These are phyloP conservation scores for Euclidia mi DNA, from an alignment of 2,888 invertebrate species.

Conservation along the genomic window DNA sequence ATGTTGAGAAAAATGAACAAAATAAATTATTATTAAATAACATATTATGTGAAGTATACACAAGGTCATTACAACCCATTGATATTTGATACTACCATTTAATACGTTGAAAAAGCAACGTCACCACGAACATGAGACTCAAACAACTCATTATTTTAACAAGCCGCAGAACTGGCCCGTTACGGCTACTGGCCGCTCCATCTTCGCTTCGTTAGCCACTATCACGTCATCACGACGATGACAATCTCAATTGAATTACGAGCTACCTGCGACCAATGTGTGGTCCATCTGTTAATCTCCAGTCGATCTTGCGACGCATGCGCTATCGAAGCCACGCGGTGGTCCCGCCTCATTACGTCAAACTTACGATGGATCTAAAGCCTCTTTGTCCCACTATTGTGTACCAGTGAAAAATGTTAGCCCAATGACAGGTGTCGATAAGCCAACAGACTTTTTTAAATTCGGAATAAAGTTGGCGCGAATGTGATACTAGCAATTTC, in stretches of 20 bases:
- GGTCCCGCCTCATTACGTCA: constrained; percentile 87
- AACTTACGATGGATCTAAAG: constrained; percentile 74
- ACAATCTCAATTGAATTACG: constrained; percentile 89
- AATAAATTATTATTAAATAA: no score
- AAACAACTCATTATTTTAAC: constrained; percentile 63
- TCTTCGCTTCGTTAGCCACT: constrained; percentile 86
- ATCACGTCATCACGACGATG: constrained; percentile 88
- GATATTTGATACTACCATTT: constrained; percentile 20
- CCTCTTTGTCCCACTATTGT: constrained; percentile 80
- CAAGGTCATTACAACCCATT: constrained; percentile 9
- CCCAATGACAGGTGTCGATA: constrained; percentile 86
- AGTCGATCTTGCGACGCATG: constrained; percentile 84
- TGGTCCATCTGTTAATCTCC: constrained; percentile 87
- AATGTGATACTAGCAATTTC: constrained; percentile 73
- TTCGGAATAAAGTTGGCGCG: constrained; percentile 63
- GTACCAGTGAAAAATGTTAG: constrained; percentile 85
- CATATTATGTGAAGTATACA: neutral
- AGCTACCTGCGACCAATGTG: constrained; percentile 87
- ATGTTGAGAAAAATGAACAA: no score
- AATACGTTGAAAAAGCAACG: constrained; percentile 46
- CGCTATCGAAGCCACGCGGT: constrained; percentile 82
- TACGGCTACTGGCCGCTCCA: constrained; percentile 79
- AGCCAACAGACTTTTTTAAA: constrained; percentile 65
- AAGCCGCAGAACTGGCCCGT: constrained; percentile 66
- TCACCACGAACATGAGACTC: constrained; percentile 42